These are phyloP conservation scores for Rhagoletis zephyria DNA, from an alignment of 1,140 invertebrate species.

Conservation along the genomic window DNA sequence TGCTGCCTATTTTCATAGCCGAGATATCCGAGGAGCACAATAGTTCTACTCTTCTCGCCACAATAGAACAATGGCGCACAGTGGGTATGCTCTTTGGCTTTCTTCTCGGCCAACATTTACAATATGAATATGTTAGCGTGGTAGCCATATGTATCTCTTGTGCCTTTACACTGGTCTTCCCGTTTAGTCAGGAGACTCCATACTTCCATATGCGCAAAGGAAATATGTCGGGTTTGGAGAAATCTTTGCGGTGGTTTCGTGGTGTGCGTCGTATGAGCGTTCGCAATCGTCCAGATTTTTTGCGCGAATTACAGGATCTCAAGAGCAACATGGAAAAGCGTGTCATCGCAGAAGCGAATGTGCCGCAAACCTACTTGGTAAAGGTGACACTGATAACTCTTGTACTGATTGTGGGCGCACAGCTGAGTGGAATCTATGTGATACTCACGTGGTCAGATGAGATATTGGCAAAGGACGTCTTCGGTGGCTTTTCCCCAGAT, in stretches of 20 bases:
- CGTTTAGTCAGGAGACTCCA: conserved; percentile 78
- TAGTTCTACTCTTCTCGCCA: conserved; percentile 63
- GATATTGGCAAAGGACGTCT: not conserved
- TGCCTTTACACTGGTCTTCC: conserved; percentile 75
- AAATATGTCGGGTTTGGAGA: conserved; percentile 74
- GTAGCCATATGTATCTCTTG: conserved; percentile 75
- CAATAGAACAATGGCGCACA: conserved; percentile 67
- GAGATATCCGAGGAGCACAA: conserved; percentile 73
- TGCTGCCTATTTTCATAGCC: conserved; percentile 75
- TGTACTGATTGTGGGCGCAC: conserved; percentile 64
- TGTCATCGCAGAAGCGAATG: conserved; percentile 31
- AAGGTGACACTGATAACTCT: conserved; percentile 62
- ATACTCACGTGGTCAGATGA: conserved; percentile 62
- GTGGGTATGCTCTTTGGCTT: conserved; percentile 65
- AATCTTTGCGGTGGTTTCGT: conserved; percentile 75
- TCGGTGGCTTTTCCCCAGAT: not conserved
- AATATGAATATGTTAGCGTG: conserved; percentile 62
- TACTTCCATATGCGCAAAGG: conserved; percentile 76
- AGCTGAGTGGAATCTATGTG: conserved; percentile 65
- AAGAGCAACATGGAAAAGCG: conserved; percentile 59
- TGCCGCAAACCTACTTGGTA: conserved; percentile 60
- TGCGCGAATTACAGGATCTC: conserved; percentile 63
- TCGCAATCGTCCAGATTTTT: conserved; percentile 64
- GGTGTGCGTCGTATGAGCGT: conserved; percentile 67
- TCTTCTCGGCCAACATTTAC: conserved; percentile 61